These are phyloP conservation scores for Muntiacus muntjak DNA, from an alignment of 2,113 vertebrate genomes.

Conservation along the genomic window DNA sequence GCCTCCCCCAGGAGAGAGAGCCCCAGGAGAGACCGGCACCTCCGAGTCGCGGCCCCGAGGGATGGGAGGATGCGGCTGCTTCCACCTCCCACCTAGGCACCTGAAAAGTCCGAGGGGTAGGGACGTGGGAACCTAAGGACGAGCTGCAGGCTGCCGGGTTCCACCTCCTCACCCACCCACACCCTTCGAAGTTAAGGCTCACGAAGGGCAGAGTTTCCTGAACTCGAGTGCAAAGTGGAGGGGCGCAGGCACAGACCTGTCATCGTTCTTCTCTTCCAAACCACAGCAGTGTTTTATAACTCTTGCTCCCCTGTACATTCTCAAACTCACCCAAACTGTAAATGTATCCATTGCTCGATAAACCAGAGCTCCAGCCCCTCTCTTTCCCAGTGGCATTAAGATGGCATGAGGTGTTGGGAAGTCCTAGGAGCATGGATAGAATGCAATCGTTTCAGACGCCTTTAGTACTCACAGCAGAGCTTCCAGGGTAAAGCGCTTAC, in stretches of 20 bases:
- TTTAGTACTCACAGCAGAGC: not conserved
- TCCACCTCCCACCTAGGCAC: not conserved
- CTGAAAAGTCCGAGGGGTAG: not conserved
- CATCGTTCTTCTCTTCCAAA: not conserved
- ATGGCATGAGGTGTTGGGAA: not conserved
- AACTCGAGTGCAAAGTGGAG: not conserved
- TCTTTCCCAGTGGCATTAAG: not conserved
- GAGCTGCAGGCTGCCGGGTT: not conserved
- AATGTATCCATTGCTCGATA: not conserved
- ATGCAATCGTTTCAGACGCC: not conserved
- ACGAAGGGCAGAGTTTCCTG: not conserved
- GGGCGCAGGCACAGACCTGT: not conserved
- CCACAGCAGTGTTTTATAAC: not conserved
- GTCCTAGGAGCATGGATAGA: not conserved
- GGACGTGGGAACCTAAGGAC: not conserved
- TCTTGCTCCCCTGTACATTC: not conserved
- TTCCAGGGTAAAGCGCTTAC: not conserved
- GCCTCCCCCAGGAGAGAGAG: not conserved
- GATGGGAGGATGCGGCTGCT: not conserved
- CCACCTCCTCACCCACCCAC: not conserved
- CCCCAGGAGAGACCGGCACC: not conserved
- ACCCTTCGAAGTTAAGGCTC: not conserved
- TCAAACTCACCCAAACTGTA: not conserved
- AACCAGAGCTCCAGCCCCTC: not conserved
- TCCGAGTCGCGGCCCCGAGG: not conserved